Conservation (phyloP, 1,140 invertebrate genomes). For the Monomorium pharaonis region DNA sequence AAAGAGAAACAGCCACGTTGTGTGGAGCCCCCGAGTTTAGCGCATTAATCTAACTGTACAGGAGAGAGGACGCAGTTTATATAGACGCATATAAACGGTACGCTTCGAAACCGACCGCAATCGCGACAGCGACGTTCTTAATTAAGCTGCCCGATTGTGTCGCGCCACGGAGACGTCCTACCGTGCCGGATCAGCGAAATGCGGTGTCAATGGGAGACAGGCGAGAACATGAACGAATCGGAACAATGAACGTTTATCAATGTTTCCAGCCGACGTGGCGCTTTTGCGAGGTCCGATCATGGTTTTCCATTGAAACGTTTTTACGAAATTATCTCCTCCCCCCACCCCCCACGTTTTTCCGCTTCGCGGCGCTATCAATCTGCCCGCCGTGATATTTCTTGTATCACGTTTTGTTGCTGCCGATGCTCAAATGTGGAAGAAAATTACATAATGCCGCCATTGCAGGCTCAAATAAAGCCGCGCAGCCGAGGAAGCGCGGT, state of each 20-base stretch:
- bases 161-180: background rate
- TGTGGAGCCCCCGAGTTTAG: background rate
- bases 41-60: slow-evolving; percentile 36
- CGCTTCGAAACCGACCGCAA: slow-evolving; percentile 11
- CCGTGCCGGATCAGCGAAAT: background rate
- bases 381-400: slow-evolving; percentile 2
- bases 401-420: background rate
- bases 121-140: slow-evolving; percentile 40
- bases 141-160: slow-evolving; percentile 44
- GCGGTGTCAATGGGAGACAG: slow-evolving; percentile 1
- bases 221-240: background rate
- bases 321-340: slow-evolving; percentile 27
- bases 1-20: background rate
- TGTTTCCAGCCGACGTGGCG: slow-evolving; percentile 35
- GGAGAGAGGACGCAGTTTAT: background rate
- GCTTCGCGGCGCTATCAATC: slow-evolving; percentile 22
- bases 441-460: slow-evolving; percentile 30
- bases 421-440: background rate
- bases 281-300: slow-evolving; percentile 11
- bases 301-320: slow-evolving; percentile 19
- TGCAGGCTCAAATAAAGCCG: background rate
- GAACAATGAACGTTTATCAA: slow-evolving; percentile 52
- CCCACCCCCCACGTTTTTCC: background rate
- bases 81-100: slow-evolving; percentile 3
- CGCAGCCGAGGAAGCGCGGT: background rate